phyloP scores from a whole-genome alignment of 2,113 vertebrate genomes.

The Cromileptes altivelis region DNA sequence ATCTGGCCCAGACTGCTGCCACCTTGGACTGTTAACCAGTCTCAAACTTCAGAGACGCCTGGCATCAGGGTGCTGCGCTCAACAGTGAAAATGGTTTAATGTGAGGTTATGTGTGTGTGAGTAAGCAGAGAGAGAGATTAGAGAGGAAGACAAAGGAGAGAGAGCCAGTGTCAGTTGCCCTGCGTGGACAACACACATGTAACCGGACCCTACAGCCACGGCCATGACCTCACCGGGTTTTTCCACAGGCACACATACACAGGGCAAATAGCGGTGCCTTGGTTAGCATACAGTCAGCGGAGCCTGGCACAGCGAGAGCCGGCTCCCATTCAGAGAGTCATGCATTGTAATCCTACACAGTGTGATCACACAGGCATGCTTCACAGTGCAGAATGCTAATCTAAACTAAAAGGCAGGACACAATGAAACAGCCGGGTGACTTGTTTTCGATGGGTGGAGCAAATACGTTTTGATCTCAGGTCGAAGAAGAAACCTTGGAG shows the following conservation, averaged over 20 bases:
- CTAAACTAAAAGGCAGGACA: conserved; percentile 63
- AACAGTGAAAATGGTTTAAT: conserved; percentile 11
- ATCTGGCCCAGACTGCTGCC: conserved; percentile 41
- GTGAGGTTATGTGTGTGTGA: neutral
- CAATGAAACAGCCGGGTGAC: conserved; percentile 54
- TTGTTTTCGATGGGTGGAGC: conserved; percentile 51
- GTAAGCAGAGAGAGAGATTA: conserved; percentile 33
- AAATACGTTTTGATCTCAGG: conserved; percentile 53
- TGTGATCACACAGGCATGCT: conserved; percentile 66
- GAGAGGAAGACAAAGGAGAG: conserved; percentile 53
- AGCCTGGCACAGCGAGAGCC: conserved; percentile 73
- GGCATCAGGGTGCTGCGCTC: conserved; percentile 15
- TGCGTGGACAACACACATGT: conserved; percentile 70
- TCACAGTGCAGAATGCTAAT: conserved; percentile 64
- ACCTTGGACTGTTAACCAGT: conserved; percentile 41
- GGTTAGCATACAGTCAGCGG: conserved; percentile 62
- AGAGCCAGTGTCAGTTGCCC: conserved; percentile 62
- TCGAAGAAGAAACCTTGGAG: conserved; percentile 20
- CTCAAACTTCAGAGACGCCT: conserved; percentile 17
- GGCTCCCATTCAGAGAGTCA: conserved; percentile 70
- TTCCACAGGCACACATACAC: conserved; percentile 45
- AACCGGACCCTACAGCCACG: conserved; percentile 73
- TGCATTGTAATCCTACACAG: conserved; percentile 80
- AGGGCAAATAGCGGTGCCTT: conserved; percentile 15
- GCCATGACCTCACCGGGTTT: conserved; percentile 84